A percentile compares a stretch with the other conserved stretches of the same genome.
phyloP scores from a whole-genome alignment of 1,140 invertebrate genomes.

The Brachionus koreanus region DNA sequence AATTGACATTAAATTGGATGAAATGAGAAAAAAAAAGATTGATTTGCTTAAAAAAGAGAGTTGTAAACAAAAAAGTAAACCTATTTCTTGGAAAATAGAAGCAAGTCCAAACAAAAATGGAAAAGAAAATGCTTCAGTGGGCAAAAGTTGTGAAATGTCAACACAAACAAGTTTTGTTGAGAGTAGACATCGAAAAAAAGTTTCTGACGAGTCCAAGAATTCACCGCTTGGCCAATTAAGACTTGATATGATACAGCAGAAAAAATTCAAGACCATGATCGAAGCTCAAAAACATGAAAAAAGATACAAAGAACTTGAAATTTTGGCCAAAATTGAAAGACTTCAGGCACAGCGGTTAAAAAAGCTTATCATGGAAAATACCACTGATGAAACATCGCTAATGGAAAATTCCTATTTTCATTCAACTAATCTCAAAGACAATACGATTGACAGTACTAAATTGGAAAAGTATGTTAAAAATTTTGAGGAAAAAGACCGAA shows the following conservation, averaged over 20 bases:
- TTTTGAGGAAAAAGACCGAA: not conserved
- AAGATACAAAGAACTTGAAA: slow-evolving; percentile 10
- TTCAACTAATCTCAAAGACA: not conserved
- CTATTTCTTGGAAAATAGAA: slow-evolving; percentile 20
- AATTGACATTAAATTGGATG: slow-evolving; percentile 30
- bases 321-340: slow-evolving; percentile 24
- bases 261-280: slow-evolving; percentile 39
- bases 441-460: not conserved
- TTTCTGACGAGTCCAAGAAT: not conserved
- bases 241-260: not conserved
- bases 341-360: not conserved
- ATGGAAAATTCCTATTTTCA: slow-evolving; percentile 25
- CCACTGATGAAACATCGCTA: not conserved
- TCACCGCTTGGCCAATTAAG: not conserved
- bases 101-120: not conserved
- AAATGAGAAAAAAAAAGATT: slow-evolving; percentile 2
- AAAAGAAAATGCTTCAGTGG: not conserved
- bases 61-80: not conserved
- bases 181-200: not conserved
- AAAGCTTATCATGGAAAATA: slow-evolving; percentile 16
- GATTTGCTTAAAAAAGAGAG: not conserved
- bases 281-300: slow-evolving; percentile 41
- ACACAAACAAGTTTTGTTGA: slow-evolving; percentile 41
- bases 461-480: not conserved
- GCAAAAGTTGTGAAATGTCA: not conserved